phyloP scores from a whole-genome alignment of 2,113 vertebrate genomes.

The Forbesichthys agassizii region DNA sequence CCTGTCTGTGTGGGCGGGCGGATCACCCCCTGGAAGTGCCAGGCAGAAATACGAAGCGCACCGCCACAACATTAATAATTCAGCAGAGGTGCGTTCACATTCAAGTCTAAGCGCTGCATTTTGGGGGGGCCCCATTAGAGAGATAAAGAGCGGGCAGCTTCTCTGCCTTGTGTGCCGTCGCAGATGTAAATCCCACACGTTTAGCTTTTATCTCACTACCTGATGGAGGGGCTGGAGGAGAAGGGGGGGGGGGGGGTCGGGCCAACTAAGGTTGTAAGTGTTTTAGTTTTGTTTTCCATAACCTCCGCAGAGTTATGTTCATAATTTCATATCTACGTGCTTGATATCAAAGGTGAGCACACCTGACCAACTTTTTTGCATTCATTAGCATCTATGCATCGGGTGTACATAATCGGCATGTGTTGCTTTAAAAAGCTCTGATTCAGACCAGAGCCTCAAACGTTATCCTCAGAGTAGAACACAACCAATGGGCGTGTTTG shows the following conservation, averaged over 20 bases:
- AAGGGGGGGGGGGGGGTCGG: too few species aligned
- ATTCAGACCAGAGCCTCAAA: too few species aligned
- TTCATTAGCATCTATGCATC: too few species aligned
- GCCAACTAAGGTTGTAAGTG: background rate
- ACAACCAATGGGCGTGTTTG: too few species aligned
- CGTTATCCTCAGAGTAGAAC: too few species aligned
- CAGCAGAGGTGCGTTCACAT: constrained; percentile 71
- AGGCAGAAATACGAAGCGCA: constrained; percentile 69
- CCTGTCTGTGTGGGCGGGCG: constrained; percentile 73
- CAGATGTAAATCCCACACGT: constrained; percentile 56
- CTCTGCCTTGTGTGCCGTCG: constrained; percentile 52
- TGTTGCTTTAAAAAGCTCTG: background rate
- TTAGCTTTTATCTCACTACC: constrained; percentile 58
- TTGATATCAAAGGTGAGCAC: too few species aligned
- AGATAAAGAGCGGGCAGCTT: constrained; percentile 65
- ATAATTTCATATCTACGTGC: too few species aligned
- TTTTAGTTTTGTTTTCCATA: background rate
- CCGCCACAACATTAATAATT: constrained; percentile 77
- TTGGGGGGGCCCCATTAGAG: constrained; percentile 76
- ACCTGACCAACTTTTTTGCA: too few species aligned
- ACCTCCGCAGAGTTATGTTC: too few species aligned
- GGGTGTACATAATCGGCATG: background rate
- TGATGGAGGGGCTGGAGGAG: background rate
- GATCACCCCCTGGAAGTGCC: constrained; percentile 75
- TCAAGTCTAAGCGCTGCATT: constrained; percentile 71